Percentiles rank a stretch among this genome's conserved stretches.
phyloP scores from a whole-genome alignment of 2,113 vertebrate genomes.

The Daphoenositta chrysoptera region DNA sequence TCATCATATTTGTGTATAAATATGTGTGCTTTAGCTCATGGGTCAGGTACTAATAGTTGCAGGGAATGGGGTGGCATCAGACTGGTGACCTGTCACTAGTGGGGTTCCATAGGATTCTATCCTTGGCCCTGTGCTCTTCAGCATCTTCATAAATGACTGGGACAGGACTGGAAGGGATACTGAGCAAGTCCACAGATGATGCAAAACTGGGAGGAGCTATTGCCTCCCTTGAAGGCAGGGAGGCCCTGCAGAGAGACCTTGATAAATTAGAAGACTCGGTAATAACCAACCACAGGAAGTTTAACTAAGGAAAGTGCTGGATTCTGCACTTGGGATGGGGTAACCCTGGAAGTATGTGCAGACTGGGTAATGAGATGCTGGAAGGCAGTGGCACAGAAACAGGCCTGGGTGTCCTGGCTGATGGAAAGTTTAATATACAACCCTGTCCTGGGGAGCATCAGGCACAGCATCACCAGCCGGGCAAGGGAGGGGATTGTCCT shows the following conservation, averaged over 20 bases:
- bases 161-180: background rate
- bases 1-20: background rate
- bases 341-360: background rate
- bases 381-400: accelerated
- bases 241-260: background rate
- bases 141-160: background rate
- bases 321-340: background rate
- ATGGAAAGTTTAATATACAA: accelerated
- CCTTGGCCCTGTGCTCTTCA: background rate
- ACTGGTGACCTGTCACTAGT: background rate
- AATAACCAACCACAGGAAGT: background rate
- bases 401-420: too few species aligned
- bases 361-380: background rate
- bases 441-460: accelerated
- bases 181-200: background rate
- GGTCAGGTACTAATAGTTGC: background rate
- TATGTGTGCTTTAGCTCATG: background rate
- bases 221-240: background rate
- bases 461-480: accelerated
- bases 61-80: background rate
- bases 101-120: background rate
- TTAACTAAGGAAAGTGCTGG: background rate
- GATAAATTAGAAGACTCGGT: background rate
- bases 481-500: background rate
- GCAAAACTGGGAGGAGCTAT: accelerated